Conservation (phyloP, 1,140 invertebrate genomes). For the Orius insidiosus region DNA sequence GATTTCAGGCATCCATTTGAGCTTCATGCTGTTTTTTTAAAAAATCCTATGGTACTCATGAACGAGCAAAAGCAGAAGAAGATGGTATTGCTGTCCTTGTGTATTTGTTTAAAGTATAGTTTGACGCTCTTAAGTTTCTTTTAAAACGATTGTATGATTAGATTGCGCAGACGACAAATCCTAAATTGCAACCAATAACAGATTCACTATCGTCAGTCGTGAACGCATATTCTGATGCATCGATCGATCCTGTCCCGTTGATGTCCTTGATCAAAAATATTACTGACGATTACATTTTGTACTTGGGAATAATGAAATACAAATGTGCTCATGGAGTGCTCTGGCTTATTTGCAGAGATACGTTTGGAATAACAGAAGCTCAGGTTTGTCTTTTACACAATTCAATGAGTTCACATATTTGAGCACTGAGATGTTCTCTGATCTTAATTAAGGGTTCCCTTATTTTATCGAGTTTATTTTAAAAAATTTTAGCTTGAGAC, state of each 20-base stretch:
- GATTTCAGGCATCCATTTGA: constrained; percentile 3
- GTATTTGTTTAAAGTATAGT: constrained; percentile 7
- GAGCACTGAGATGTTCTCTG: too few species aligned
- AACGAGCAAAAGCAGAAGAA: constrained; percentile 5
- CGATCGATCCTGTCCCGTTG: not conserved
- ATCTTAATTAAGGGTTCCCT: too few species aligned
- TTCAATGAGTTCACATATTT: too few species aligned
- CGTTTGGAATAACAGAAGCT: not conserved
- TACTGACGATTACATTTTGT: constrained; percentile 2
- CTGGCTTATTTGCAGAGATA: not conserved
- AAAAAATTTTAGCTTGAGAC: too few species aligned
- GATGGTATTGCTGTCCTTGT: constrained; percentile 1
- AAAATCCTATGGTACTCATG: not conserved
- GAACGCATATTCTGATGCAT: not conserved
- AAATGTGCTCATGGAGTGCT: constrained; percentile 5
- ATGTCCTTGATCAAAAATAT: not conserved
- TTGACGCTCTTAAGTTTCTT: not conserved
- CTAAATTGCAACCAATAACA: constrained; percentile 1
- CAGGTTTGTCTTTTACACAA: constrained; percentile 1
- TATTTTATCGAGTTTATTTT: too few species aligned
- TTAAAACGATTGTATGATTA: not conserved
- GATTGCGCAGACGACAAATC: not conserved
- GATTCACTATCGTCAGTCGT: not conserved
- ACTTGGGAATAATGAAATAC: constrained; percentile 8
- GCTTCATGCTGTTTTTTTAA: constrained; percentile 5